Conservation (phyloP, 2,888 invertebrate genomes). For the Yponomeuta plumbellus region DNA sequence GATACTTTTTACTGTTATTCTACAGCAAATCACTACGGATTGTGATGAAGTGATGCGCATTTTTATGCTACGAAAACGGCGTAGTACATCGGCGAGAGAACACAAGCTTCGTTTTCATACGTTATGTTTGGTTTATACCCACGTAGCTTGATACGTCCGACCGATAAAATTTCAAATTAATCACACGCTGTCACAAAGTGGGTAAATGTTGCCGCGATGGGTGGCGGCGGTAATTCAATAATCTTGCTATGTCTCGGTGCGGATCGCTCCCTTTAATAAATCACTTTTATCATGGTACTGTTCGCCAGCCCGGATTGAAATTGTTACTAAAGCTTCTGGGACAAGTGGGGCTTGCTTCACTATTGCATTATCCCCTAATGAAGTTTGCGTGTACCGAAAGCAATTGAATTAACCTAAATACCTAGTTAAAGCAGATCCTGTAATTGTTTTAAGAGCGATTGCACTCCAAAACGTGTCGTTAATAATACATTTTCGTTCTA, state of each 20-base stretch:
- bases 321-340: constrained; percentile 34
- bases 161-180: constrained; percentile 55
- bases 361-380: not conserved
- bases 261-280: constrained; percentile 41
- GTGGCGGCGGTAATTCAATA: constrained; percentile 51
- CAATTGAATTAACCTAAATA: no score
- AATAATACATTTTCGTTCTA: no score
- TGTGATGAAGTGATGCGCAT: no score
- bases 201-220: constrained; percentile 38
- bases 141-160: constrained; percentile 13
- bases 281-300: constrained; percentile 54
- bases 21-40: not conserved
- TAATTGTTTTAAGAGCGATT: no score
- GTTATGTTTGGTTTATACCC: no score
- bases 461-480: no score
- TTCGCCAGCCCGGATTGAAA: constrained; percentile 43
- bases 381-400: no score
- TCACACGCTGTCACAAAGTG: constrained; percentile 42
- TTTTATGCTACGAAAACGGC: no score
- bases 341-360: not conserved
- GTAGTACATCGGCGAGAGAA: no score
- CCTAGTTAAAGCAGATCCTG: no score
- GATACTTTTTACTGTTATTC: not conserved
- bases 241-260: constrained; percentile 50
- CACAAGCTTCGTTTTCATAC: no score